Percentiles rank a stretch among this genome's conserved stretches.
These are phyloP conservation scores for Calyptomena viridis DNA, from an alignment of 2,113 vertebrate species.

Conservation along the genomic window DNA sequence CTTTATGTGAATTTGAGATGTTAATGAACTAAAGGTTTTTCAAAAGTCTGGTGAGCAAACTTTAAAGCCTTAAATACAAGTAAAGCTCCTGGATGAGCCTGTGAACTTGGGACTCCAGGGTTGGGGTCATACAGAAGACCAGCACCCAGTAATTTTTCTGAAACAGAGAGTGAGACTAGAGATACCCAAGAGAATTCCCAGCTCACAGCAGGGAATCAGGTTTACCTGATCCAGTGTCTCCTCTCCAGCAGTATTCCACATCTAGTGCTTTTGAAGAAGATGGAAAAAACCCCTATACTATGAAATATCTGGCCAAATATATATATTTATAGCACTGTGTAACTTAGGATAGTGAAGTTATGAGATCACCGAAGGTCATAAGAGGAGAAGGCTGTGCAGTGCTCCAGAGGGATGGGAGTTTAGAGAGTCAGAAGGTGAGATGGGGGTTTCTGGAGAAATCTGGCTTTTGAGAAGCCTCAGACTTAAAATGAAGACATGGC, in stretches of 20 bases:
- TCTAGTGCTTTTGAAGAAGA: not conserved
- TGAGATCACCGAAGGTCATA: not conserved
- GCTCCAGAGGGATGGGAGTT: not conserved
- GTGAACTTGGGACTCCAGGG: no score
- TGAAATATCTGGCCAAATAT: not conserved
- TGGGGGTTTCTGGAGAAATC: not conserved
- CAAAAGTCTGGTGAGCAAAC: no score
- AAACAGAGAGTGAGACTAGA: not conserved
- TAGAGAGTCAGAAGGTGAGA: not conserved
- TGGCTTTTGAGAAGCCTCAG: not conserved
- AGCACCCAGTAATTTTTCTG: not conserved
- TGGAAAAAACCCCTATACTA: rapidly evolving
- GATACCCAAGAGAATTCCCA: not conserved
- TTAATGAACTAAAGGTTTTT: no score
- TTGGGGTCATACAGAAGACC: not conserved
- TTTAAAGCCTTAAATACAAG: no score
- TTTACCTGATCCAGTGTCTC: not conserved
- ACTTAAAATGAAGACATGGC: not conserved
- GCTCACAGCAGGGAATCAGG: not conserved
- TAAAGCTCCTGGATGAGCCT: no score
- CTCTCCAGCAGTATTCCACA: not conserved
- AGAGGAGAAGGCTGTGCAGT: not conserved
- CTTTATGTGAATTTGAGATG: no score
- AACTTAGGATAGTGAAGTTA: not conserved
- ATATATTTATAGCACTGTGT: not conserved